Evolutionary conservation across 2,888 invertebrate genomes (phyloP).

Genomic region (Cephus pulcher): DNA sequence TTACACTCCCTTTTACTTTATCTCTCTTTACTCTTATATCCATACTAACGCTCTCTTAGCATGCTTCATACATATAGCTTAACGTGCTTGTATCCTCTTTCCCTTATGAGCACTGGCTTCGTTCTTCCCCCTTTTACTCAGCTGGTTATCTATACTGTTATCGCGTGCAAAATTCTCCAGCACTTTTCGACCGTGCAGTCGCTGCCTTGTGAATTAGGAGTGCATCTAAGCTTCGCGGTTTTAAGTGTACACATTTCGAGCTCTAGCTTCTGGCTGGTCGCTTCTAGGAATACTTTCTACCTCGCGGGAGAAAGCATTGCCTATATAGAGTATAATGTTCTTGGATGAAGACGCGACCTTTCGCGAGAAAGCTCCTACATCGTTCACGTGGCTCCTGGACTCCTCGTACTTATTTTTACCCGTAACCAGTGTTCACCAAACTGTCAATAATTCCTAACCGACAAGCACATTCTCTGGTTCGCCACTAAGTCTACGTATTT

Average conservation of each 20-base stretch:
- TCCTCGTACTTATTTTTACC: not conserved
- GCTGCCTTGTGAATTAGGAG: conserved; percentile 41
- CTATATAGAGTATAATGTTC: not conserved
- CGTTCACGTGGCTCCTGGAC: not conserved
- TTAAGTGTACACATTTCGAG: conserved; percentile 17
- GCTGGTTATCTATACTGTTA: not conserved
- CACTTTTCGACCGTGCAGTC: conserved; percentile 15
- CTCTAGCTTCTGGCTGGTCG: not conserved
- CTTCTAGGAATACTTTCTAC: not conserved
- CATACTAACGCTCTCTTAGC: not conserved
- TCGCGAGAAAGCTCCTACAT: not conserved
- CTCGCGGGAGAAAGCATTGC: not conserved
- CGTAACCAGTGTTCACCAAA: not conserved
- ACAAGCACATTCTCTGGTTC: not conserved
- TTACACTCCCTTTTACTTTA: not conserved
- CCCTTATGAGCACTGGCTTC: not conserved
- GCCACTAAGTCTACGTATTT: not conserved
- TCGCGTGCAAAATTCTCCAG: not conserved
- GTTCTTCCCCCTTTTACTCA: not conserved
- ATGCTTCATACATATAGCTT: not conserved
- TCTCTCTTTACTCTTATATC: not conserved
- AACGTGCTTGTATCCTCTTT: not conserved
- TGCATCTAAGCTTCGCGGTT: conserved; percentile 44
- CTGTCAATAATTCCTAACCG: not conserved
- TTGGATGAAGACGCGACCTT: not conserved